Base-by-base conservation (phyloP, 2,888 invertebrate genomes). In the Ceriagrion tenellum region DNA sequence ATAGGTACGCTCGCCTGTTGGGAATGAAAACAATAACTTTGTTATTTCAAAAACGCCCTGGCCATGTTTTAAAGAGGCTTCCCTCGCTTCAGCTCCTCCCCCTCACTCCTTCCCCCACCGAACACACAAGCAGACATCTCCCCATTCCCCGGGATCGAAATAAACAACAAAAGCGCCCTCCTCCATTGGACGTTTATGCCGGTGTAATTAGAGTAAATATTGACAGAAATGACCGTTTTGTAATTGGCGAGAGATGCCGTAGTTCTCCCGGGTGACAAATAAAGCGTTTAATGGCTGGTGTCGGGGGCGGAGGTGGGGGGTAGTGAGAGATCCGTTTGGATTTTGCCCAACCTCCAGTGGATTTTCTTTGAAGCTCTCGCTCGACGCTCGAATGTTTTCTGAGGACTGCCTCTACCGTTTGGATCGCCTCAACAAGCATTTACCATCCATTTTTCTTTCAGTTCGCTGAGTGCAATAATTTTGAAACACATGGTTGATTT, bases 131-230 rank as follows among this genome's bases (percentile, higher is more conserved):
- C 12, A 16, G 8, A 35, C 30, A 35, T 35, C 35, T 35, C 81
- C 81, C 81, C 30, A 12, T 16, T 12, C 81, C 30, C 35, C 16
- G 35, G 35, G 26, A 35, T 81, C 35, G 81, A 30, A 81, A 81
- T 30, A 35, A 81, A 81, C 35, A 81, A 35, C 81, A 81, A 35
- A 35, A 81, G 81, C 81, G 18, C n/a, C 81, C 30, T 35, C 81
- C 26, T 59, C 59, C 35, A 81, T 35, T 81, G 81, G 81, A 8
- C 81, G 81, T 35, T 35, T 81, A 81, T 81, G 81, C 81, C 81
- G 81, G 30, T 81, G 81, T 81, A 81, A 81, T 81, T 81, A 81
- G 81, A 35, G 81, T 81, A 81, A 81, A 81, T 81, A 81, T 81
- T 81, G 81, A 81, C 81, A 35, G 81, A 81, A 81, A 81, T 81